Conservation (phyloP, 2,888 invertebrate genomes). For the Eupeodes luniger region DNA sequence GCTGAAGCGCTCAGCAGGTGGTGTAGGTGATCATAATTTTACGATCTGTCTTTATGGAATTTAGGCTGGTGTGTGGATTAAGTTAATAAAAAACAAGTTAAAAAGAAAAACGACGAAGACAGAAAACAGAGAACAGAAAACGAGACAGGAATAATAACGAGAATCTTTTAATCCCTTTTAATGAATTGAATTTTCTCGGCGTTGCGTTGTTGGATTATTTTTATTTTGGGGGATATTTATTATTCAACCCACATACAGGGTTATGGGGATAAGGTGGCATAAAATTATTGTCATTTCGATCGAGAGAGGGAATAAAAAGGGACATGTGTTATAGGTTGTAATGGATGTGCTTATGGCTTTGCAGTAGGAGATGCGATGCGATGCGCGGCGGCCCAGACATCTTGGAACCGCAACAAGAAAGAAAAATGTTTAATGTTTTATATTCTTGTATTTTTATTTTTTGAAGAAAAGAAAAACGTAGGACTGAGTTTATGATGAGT, state of each 20-base stretch:
- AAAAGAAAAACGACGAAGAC: conserved; percentile 20
- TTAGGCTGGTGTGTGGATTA: conserved; percentile 64
- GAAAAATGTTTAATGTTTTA: neutral
- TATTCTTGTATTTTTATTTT: neutral
- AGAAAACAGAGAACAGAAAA: conserved; percentile 12
- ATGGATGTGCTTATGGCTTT: neutral
- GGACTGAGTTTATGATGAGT: conserved; percentile 1
- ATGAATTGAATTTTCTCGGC: conserved; percentile 67
- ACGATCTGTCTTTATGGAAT: conserved; percentile 76
- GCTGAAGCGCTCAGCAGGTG: conserved; percentile 74
- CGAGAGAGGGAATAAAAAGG: conserved; percentile 3
- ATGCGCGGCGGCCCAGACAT: conserved; percentile 54
- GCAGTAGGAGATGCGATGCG: conserved; percentile 34
- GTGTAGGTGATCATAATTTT: conserved; percentile 76
- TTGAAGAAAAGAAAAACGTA: conserved; percentile 12
- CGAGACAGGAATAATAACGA: conserved; percentile 75
- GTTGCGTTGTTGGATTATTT: neutral
- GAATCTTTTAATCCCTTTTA: conserved; percentile 75
- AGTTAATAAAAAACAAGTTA: conserved; percentile 53
- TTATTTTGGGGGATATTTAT: conserved; percentile 28
- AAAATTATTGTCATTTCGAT: conserved; percentile 62
- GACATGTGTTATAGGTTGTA: conserved; percentile 26
- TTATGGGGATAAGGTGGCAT: conserved; percentile 43
- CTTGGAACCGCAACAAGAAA: conserved; percentile 47
- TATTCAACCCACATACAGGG: conserved; percentile 62